Percentiles rank a stretch among this genome's conserved stretches.
Conservation (phyloP, 92 coral and sea anemone genomes). For the Pocillopora grandis region DNA sequence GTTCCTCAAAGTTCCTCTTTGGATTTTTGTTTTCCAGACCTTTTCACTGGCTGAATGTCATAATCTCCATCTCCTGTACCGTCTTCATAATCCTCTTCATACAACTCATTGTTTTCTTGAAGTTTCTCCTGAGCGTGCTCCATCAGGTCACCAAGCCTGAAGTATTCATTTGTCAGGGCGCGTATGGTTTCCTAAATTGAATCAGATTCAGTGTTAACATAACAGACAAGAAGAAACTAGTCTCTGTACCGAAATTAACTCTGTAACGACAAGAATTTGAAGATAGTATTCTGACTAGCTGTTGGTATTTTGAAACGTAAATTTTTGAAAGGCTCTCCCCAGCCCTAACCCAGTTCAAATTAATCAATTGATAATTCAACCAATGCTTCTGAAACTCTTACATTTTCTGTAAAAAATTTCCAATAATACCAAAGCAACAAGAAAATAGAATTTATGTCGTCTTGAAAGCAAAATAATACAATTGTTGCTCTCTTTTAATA, state of each 20-base stretch:
- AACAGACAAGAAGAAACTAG: background rate
- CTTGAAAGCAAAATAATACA: too few species aligned
- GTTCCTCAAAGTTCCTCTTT: conserved; percentile 22
- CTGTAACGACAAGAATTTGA: background rate
- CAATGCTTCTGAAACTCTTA: too few species aligned
- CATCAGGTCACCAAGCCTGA: conserved; percentile 8
- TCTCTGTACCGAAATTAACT: background rate
- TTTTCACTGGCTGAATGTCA: conserved; percentile 3
- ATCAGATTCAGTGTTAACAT: background rate
- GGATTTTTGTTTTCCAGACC: background rate
- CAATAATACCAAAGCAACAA: too few species aligned
- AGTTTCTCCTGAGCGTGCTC: background rate
- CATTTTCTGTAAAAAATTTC: too few species aligned
- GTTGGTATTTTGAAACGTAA: too few species aligned
- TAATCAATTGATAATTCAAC: too few species aligned
- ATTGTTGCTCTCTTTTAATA: too few species aligned
- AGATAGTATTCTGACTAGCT: too few species aligned
- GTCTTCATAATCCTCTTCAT: background rate
- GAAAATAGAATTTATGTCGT: too few species aligned
- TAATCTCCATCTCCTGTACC: conserved; percentile 3
- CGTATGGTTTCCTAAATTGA: background rate
- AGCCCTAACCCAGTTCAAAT: too few species aligned
- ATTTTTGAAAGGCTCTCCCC: too few species aligned
- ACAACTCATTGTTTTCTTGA: background rate
- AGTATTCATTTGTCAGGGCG: conserved; percentile 5